Conservation (phyloP, 2,888 invertebrate genomes). For the Eilema depressum region DNA sequence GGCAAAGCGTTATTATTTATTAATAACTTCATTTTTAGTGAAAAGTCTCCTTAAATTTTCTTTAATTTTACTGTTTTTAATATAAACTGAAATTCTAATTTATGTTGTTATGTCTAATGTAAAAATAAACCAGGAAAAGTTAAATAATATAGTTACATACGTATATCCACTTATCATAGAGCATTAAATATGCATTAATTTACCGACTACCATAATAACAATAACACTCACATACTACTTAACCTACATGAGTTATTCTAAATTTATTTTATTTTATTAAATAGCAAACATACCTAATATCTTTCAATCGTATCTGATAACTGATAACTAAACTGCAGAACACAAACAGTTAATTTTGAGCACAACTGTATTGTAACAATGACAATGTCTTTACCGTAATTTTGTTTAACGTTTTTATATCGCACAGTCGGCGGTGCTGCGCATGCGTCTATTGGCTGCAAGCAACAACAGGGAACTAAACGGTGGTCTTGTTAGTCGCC, state of each 20-base stretch:
- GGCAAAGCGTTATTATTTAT: too few relatives aligned
- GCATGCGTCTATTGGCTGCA: conserved; percentile 1
- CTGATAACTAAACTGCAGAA: neutral
- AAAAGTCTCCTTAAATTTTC: too few relatives aligned
- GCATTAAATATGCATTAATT: neutral
- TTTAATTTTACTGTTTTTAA: too few relatives aligned
- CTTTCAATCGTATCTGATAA: neutral
- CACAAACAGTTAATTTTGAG: neutral
- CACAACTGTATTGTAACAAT: neutral
- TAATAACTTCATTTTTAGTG: too few relatives aligned
- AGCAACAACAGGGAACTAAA: neutral
- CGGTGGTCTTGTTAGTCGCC: neutral
- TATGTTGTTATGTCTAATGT: too few relatives aligned
- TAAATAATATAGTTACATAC: too few relatives aligned
- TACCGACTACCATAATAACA: neutral
- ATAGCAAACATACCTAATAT: neutral
- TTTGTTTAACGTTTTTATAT: neutral
- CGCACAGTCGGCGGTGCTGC: neutral
- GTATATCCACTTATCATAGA: neutral
- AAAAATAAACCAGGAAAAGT: too few relatives aligned
- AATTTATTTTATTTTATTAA: neutral
- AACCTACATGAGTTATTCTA: neutral
- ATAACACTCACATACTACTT: neutral
- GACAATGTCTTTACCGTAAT: neutral
- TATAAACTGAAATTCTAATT: too few relatives aligned